Conservation (phyloP, 1,140 invertebrate genomes). For the Drosophila pallidifrons region DNA sequence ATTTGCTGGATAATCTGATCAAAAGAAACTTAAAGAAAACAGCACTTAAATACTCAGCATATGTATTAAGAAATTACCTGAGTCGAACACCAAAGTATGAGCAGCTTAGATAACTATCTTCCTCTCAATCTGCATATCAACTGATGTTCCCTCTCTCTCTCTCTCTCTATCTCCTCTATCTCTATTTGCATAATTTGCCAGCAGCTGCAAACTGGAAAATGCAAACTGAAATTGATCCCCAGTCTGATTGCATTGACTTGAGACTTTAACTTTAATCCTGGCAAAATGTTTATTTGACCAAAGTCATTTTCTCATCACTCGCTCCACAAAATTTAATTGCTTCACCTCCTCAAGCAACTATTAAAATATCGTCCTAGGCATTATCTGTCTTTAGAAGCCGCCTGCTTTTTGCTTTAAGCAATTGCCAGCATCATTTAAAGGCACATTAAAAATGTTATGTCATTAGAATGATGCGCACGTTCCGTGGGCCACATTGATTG, state of each 20-base stretch:
- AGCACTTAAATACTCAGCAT: neutral
- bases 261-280: constrained; percentile 19
- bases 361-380: neutral
- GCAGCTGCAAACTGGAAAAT: constrained; percentile 26
- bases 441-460: constrained; percentile 65
- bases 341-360: constrained; percentile 2
- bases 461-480: constrained; percentile 75
- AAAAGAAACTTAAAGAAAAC: neutral
- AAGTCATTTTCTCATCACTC: constrained; percentile 12
- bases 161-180: neutral
- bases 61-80: no score
- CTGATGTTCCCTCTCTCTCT: neutral
- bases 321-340: constrained; percentile 13
- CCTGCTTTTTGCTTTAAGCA: constrained; percentile 7
- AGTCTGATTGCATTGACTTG: constrained; percentile 25
- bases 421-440: constrained; percentile 34
- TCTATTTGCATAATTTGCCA: constrained; percentile 47
- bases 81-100: constrained; percentile 30
- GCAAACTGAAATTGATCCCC: constrained; percentile 33
- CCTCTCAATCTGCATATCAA: neutral
- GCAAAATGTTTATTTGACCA: constrained; percentile 28
- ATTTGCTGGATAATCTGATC: constrained; percentile 60
- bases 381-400: neutral
- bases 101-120: constrained; percentile 1
- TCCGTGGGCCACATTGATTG: constrained; percentile 61